phyloP scores from a whole-genome alignment of 35 echinoderm and acorn worm genomes.

The Lytechinus variegatus region DNA sequence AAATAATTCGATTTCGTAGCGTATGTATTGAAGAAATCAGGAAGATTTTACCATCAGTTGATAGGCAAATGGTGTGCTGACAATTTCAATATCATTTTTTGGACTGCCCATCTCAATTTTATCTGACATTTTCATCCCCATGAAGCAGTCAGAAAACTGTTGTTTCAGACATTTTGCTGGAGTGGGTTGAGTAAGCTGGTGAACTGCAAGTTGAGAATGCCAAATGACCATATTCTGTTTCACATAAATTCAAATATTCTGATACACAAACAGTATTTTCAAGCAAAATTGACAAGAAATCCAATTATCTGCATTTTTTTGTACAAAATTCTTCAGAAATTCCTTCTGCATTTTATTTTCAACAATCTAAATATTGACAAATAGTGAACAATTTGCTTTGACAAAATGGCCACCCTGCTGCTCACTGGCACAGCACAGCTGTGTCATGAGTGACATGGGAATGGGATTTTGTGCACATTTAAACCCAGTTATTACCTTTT shows the following conservation, averaged over 20 bases:
- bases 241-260: conserved; percentile 36
- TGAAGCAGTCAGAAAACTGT: conserved; percentile 18
- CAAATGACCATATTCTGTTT: neutral
- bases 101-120: neutral
- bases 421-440: neutral
- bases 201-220: conserved; percentile 2
- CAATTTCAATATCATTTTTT: neutral
- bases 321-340: neutral
- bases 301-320: neutral
- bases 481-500: too few relatives aligned
- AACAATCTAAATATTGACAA: neutral
- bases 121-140: neutral
- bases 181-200: conserved; percentile 38
- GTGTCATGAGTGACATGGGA: neutral
- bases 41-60: neutral
- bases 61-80: conserved; percentile 33
- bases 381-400: neutral
- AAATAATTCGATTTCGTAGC: neutral
- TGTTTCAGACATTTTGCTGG: conserved; percentile 21
- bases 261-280: neutral
- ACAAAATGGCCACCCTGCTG: too few relatives aligned
- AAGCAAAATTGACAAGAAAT: neutral
- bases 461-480: too few relatives aligned
- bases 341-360: neutral
- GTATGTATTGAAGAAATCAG: neutral